Evolutionary conservation across 2,888 invertebrate genomes (phyloP), one percentile per base, ranked within the genome.

Genomic region (Drosophila cyrtoloma): DNA sequence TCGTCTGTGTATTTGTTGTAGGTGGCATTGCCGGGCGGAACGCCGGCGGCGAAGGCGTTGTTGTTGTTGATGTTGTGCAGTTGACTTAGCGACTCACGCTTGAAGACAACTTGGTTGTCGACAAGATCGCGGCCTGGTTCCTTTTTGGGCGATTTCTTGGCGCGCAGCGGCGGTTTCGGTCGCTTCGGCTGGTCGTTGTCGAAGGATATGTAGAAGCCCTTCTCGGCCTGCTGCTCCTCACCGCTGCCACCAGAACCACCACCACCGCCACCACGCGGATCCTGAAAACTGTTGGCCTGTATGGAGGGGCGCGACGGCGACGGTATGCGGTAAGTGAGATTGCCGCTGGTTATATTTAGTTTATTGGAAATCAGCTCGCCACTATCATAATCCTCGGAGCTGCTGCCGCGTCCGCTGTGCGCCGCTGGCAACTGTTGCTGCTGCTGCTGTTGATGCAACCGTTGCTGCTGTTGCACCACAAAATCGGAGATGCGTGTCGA

Each of bases 141-240:
- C 93, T 97, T 97, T 91, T 96, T 96, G 0, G 97, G 97, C 9
- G 97, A 97, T 69, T 96, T 95, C 92, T 97, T 97, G 70, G 95
- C 95, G 79, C 98, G 94, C 62, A 98, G 94, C 22, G 97, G 97
- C 2, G 98, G 98, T 93, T 98, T 98, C 22, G 98, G 97, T 90
- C 97, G 95, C 92, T 97, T 97, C 22, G 98, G 97, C 87, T 96
- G 96, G 68, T 97, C 97, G 92, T 97, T 96, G 92, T 98, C 98
- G 92, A 99, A 98, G 60, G 98, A 97, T 91, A 99, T 97, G 93
- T 98, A 98, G 94, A 99, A 99, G 37, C 97, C 97, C 93, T 97
- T 97, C 92, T 97, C 97, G 72, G 94, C 94, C 7, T 94, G 75
- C 53, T 94, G 74, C 22, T 94, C 95, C 44, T 94, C 92, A 58